phyloP scores from a whole-genome alignment of 2,888 invertebrate genomes.

The Phaedon cochleariae region DNA sequence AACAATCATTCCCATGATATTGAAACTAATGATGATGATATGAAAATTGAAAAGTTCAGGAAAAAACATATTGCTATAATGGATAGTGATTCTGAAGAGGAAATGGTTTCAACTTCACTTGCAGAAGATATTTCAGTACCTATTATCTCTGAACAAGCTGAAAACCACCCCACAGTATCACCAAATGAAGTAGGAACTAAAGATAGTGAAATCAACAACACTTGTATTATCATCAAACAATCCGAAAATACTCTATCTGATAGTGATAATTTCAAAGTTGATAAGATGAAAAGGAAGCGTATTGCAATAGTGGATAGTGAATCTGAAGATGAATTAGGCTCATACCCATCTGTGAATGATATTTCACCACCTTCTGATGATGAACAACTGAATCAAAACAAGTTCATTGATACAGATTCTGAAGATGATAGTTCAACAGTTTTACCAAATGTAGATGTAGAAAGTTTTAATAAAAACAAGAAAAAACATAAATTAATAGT shows the following conservation, averaged over 20 bases:
- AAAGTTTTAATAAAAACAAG: background rate
- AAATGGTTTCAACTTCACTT: too few relatives aligned
- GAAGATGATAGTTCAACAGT: background rate
- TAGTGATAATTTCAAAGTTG: background rate
- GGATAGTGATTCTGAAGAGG: background rate
- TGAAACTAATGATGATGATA: background rate
- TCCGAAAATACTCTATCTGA: too few relatives aligned
- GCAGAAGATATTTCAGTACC: background rate
- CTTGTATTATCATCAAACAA: too few relatives aligned
- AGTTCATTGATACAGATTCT: too few relatives aligned
- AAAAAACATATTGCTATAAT: background rate
- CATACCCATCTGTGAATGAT: too few relatives aligned
- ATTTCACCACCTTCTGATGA: background rate
- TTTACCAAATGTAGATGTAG: background rate
- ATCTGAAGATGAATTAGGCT: constrained; percentile 34
- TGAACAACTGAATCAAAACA: background rate
- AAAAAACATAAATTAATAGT: constrained; percentile 5
- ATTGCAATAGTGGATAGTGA: constrained; percentile 41
- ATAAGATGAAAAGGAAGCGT: constrained; percentile 19
- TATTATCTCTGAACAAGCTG: background rate
- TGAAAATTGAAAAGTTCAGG: background rate
- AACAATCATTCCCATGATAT: background rate
- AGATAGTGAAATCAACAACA: background rate
- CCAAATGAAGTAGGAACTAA: background rate
- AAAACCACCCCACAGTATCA: background rate